Percentiles rank a stretch among this genome's conserved stretches.
These are phyloP conservation scores for Cephonodes hylas DNA, from an alignment of 2,888 invertebrate genomes.

Conservation along the genomic window DNA sequence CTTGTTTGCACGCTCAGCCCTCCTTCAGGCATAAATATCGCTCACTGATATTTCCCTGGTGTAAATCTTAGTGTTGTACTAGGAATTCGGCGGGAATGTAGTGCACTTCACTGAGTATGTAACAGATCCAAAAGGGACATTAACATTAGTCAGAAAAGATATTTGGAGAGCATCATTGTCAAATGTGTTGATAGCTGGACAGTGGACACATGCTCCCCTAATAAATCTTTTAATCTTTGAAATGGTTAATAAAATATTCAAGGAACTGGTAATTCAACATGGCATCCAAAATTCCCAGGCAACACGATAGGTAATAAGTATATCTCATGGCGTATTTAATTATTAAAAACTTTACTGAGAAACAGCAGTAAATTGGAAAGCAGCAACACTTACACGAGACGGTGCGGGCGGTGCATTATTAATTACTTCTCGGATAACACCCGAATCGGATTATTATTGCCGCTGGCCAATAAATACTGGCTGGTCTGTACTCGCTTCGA, in stretches of 20 bases:
- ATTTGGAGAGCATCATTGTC: too few species aligned
- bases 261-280: too few species aligned
- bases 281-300: background rate
- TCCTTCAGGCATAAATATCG: background rate
- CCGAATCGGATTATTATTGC: constrained; percentile 55
- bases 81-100: background rate
- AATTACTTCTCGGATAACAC: constrained; percentile 53
- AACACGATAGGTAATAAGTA: background rate
- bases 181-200: too few species aligned
- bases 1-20: constrained; percentile 1
- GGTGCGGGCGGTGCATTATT: constrained; percentile 42
- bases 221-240: too few species aligned
- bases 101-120: background rate
- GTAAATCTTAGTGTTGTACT: background rate
- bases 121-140: background rate
- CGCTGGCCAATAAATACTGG: constrained; percentile 23
- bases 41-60: constrained; percentile 4
- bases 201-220: too few species aligned
- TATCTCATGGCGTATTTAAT: background rate
- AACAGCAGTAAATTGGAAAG: constrained; percentile 14
- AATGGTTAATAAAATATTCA: too few species aligned
- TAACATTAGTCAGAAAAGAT: too few species aligned
- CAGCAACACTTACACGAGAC: constrained; percentile 26
- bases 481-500: background rate
- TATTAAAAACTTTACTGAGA: constrained; percentile 11